Base-by-base conservation (phyloP, 2,888 invertebrate genomes). In the Platycheirus rosarum region DNA sequence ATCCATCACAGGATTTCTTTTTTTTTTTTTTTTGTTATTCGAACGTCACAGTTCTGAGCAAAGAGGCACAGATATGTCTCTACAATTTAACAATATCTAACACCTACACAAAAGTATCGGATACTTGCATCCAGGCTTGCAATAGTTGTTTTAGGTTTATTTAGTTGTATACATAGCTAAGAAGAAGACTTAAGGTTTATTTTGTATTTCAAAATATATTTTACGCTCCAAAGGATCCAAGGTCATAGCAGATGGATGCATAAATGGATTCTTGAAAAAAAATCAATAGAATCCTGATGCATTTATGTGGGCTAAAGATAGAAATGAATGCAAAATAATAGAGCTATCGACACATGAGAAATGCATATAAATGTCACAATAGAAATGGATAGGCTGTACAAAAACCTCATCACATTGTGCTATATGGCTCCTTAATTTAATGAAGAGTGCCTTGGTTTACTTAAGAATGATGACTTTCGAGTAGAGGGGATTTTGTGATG, bases 241-340 rank as follows among this genome's bases (percentile, higher is more conserved):
- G 79, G 79, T 74, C 74, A 74, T 23, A 63, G n/a, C 68, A 79
- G 74, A 79, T 69, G 74, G 63, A 74, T 79, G 53, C 53, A 63
- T 63, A 63, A 79, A 74, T 69, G 74, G 63, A 57, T 69, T 74
- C 63, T 79, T 73, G n/a, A 32, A 18, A 65, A 55, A 78, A 68
- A 78, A 78, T 78, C 78, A 73, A 74, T 79, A 62, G 9, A 63
- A 55, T 55, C 35, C 55, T 69, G 55, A 68, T 69, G 62, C 62
- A 78, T 60, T 42, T 55, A 20, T 46, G 26, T 46, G 26, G 26
- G 35, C 73, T 79, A 74, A 68, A 73, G 63, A 74, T 74, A 74
- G 55, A 79, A 68, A 49, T 49, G 46, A 62, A 42, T 42, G 35
- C 44, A 57, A 73, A 66, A 62, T 62, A 62, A 66, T 48, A 42